Evolutionary conservation across 1,140 invertebrate genomes (phyloP).

Genomic region (Pseudomyrmex flavicornis): DNA sequence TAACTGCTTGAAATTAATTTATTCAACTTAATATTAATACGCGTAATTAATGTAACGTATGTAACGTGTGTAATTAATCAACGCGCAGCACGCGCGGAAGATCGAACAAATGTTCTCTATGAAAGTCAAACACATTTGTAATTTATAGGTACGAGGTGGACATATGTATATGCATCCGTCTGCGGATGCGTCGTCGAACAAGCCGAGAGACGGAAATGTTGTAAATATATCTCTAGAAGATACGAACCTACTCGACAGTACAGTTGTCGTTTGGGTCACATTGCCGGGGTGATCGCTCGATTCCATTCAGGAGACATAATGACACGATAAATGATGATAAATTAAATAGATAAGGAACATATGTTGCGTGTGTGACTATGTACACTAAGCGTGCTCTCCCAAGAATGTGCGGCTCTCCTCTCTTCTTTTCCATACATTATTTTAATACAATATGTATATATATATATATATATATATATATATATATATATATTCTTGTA

Average conservation of each 20-base stretch:
- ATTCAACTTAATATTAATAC: not conserved
- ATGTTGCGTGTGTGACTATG: conserved; percentile 43
- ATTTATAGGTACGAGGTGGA: not conserved
- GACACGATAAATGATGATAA: conserved; percentile 34
- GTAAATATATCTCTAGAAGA: not conserved
- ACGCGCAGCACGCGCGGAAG: not conserved
- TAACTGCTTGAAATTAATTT: not conserved
- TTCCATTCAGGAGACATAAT: conserved; percentile 37
- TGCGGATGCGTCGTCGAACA: not conserved
- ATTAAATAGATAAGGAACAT: conserved; percentile 54
- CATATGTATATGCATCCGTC: conserved; percentile 3
- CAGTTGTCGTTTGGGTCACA: conserved; percentile 26
- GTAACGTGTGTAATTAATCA: not conserved
- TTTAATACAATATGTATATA: conserved; percentile 15
- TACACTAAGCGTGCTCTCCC: conserved; percentile 56
- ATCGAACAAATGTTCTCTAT: not conserved
- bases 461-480: conserved; percentile 47
- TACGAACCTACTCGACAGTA: conserved; percentile 6
- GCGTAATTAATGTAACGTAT: not conserved
- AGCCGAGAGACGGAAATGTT: not conserved
- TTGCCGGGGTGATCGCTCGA: conserved; percentile 22
- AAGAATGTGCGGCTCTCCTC: conserved; percentile 40
- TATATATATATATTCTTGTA: not conserved
- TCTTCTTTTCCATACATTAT: not conserved
- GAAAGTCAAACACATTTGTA: conserved; percentile 11